Evolutionary conservation across 2,888 invertebrate species (phyloP).

Genomic region (Mythimna vitellina): DNA sequence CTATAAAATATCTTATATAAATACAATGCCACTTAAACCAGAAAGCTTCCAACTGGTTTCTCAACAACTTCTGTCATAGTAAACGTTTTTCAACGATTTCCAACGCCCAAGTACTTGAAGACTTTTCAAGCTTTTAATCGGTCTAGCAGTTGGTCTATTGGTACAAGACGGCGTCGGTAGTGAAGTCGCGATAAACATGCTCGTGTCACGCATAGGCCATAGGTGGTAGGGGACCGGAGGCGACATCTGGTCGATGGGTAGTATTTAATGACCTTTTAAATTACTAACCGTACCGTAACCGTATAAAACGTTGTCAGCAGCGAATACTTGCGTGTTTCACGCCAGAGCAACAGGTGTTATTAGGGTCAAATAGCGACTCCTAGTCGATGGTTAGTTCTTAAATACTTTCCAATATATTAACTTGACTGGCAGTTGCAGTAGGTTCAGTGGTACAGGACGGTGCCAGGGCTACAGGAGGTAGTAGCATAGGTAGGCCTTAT

Average conservation of each 20-base stretch:
- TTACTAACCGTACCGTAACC: no score
- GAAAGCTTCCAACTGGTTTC: neutral
- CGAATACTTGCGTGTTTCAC: slow-evolving; percentile 95
- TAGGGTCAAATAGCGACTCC: slow-evolving; percentile 94
- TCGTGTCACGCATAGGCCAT: no score
- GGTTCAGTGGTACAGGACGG: slow-evolving; percentile 94
- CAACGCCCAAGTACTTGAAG: neutral
- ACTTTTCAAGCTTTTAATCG: slow-evolving; percentile 89
- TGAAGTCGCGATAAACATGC: no score
- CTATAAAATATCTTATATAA: neutral
- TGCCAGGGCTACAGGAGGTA: no score
- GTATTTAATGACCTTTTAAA: no score
- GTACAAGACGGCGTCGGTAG: no score
- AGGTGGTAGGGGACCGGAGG: no score
- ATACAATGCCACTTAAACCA: neutral
- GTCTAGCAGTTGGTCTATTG: slow-evolving; percentile 95
- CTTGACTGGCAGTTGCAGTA: slow-evolving; percentile 92
- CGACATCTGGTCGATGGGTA: no score
- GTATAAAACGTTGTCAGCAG: slow-evolving; percentile 95
- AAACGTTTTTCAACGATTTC: neutral
- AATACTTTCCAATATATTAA: slow-evolving; percentile 78
- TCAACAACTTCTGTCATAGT: neutral
- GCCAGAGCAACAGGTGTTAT: slow-evolving; percentile 95
- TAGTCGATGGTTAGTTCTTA: slow-evolving; percentile 91
- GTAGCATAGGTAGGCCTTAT: no score